Percentiles rank a stretch among this genome's conserved stretches.
Conservation (phyloP, 2,888 invertebrate genomes). For the Laothoe populi region DNA sequence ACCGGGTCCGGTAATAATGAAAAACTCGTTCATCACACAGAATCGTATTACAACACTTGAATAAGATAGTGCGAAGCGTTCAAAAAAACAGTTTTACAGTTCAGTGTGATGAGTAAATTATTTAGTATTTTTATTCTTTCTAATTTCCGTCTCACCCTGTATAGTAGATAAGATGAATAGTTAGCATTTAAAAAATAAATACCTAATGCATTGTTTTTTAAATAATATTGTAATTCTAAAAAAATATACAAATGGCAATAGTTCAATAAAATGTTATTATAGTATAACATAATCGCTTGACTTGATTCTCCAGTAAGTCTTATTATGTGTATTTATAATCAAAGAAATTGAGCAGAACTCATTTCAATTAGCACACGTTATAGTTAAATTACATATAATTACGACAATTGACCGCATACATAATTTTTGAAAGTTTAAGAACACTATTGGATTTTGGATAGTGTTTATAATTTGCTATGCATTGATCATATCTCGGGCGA, state of each 20-base stretch:
- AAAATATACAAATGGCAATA: not conserved
- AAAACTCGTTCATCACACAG: too few species aligned
- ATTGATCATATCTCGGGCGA: not conserved
- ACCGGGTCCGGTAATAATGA: too few species aligned
- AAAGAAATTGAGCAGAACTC: not conserved
- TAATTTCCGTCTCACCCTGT: not conserved
- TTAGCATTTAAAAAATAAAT: too few species aligned
- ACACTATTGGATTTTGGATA: constrained; percentile 8
- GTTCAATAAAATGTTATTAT: not conserved
- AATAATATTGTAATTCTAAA: not conserved
- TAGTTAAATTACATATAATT: not conserved
- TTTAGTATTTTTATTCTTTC: not conserved
- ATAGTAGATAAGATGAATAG: not conserved
- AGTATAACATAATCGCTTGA: not conserved
- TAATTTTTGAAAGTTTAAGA: not conserved
- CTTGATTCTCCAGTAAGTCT: not conserved
- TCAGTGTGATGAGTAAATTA: not conserved
- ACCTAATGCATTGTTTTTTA: not conserved
- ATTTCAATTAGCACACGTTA: not conserved
- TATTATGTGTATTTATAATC: not conserved
- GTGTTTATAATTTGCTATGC: not conserved
- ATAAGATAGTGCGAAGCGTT: too few species aligned
- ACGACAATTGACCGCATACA: constrained; percentile 6
- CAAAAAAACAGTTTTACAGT: too few species aligned
- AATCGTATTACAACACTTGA: too few species aligned